Conservation (phyloP, 2,797 vertebrate species). For the Clarias laeviceps region DNA sequence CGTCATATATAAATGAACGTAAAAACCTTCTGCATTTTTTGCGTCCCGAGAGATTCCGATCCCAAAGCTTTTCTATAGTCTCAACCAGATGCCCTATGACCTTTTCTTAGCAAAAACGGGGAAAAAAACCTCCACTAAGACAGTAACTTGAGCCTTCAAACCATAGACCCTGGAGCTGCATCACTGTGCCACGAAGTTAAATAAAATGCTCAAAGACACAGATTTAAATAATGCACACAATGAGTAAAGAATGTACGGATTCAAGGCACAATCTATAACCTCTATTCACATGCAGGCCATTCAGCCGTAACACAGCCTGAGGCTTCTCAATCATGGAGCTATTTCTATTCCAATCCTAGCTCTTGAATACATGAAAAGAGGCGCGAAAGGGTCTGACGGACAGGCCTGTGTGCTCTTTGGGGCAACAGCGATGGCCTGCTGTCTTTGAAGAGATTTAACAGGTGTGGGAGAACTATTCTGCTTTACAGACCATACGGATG, state of each 20-base stretch:
- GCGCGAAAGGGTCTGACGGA: slow-evolving; percentile 42
- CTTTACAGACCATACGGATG: slow-evolving; percentile 38
- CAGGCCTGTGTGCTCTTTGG: slow-evolving; percentile 46
- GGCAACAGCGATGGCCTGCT: slow-evolving; percentile 15
- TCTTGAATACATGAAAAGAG: slow-evolving; percentile 26
- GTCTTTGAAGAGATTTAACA: slow-evolving; percentile 57
- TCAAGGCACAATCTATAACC: slow-evolving; percentile 37
- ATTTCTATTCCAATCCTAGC: slow-evolving; percentile 31
- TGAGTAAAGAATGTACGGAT: slow-evolving; percentile 23
- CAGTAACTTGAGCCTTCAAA: background rate
- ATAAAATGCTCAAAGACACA: slow-evolving; percentile 27
- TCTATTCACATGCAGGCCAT: slow-evolving; percentile 32
- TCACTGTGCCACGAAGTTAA: background rate
- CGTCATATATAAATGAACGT: background rate
- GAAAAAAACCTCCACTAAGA: background rate
- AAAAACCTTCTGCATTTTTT: background rate
- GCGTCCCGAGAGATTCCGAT: background rate
- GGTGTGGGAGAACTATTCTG: slow-evolving; percentile 50
- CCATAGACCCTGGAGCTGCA: background rate
- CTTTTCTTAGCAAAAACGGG: background rate
- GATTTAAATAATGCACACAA: slow-evolving; percentile 29
- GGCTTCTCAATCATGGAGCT: slow-evolving; percentile 37
- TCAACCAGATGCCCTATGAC: background rate
- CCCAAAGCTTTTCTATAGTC: background rate
- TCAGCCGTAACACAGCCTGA: slow-evolving; percentile 8